Evolutionary conservation across 2,888 invertebrate species (phyloP), one percentile per base, ranked within the genome.

Genomic region (Hydrotaea cyrtoneurina): DNA sequence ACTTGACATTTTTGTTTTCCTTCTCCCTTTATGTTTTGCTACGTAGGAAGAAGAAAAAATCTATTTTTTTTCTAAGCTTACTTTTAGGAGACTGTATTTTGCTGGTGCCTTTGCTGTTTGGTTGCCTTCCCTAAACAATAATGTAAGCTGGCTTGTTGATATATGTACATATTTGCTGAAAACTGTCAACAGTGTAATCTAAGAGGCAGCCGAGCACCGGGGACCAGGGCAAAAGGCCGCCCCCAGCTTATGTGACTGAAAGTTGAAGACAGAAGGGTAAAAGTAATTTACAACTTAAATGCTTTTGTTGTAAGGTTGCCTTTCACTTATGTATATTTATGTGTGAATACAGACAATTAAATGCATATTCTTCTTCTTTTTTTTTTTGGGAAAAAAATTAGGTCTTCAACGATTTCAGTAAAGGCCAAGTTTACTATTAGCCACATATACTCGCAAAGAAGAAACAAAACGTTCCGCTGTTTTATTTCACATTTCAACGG

Each of bases 1-100:
- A 82, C 86, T 86, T 86, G 86, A 87, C 85, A 85, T 77, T 82
- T 82, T 78, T 64, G 7, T 13, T 39, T 13, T 10, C 39, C 11
- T 11, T 13, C 39, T 39, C 39, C 39, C 39, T 39, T 66, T 43
- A 43, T 39, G 39, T 43, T 39, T 43, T 43, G 21, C 13, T 1
- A 21, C 10, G n/a, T n/a, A n/a, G n/a, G 10, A 13, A 43, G 4
- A 50, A 50, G n/a, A 50, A 50, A 50, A 50, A 50, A 50, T 50
- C 13, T 2, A n/a, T 62, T n/a, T 31, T 62, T 59, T 31, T 62
- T 8, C 46, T 15, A 43, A 43, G 69, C 69, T 46, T 69, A 69
- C 69, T 46, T 69, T 69, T 19, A 69, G 69, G 69, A 43, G 69
- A 23, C 69, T 69, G 15, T 21, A 23, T 69, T 23, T 15, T 26